Evolutionary conservation across 2,888 invertebrate species (phyloP).

Genomic region (Siphonodentalium dalli): DNA sequence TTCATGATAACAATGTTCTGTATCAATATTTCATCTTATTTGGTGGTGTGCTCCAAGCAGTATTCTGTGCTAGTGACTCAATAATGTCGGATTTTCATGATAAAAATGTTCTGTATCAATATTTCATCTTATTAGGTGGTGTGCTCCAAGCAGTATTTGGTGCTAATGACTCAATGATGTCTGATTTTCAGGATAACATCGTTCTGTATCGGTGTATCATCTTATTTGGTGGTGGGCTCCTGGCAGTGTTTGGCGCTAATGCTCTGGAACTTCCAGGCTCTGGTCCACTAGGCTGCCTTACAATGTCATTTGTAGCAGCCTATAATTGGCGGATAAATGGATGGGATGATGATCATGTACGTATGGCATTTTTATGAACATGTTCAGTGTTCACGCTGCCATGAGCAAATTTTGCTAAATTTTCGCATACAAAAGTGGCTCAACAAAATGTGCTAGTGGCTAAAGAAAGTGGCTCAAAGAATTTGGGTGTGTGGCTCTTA

Average conservation of each 20-base stretch:
- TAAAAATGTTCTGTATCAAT: conserved; percentile 67
- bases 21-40: conserved; percentile 79
- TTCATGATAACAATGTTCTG: conserved; percentile 44
- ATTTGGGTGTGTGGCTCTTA: too few relatives aligned
- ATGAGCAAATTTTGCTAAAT: too few relatives aligned
- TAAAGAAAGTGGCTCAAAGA: too few relatives aligned
- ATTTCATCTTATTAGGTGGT: conserved; percentile 80
- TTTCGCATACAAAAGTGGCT: too few relatives aligned
- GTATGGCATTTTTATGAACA: too few relatives aligned
- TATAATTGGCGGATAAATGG: conserved; percentile 62
- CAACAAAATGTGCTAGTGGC: too few relatives aligned
- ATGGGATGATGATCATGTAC: conserved; percentile 29
- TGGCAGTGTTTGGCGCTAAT: conserved; percentile 87
- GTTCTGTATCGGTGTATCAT: conserved; percentile 73
- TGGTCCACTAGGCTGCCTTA: conserved; percentile 72
- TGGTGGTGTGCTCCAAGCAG: conserved; percentile 81
- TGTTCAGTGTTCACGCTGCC: too few relatives aligned
- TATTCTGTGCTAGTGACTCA: conserved; percentile 88
- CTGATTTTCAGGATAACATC: conserved; percentile 41
- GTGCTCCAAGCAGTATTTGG: conserved; percentile 87
- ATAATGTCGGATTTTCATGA: conserved; percentile 36
- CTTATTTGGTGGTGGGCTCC: conserved; percentile 80
- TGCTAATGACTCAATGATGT: conserved; percentile 76
- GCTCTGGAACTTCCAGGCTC: conserved; percentile 76
- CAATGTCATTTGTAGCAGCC: conserved; percentile 65